phyloP scores from a whole-genome alignment of 2,113 vertebrate species.

The Urocolius indicus region DNA sequence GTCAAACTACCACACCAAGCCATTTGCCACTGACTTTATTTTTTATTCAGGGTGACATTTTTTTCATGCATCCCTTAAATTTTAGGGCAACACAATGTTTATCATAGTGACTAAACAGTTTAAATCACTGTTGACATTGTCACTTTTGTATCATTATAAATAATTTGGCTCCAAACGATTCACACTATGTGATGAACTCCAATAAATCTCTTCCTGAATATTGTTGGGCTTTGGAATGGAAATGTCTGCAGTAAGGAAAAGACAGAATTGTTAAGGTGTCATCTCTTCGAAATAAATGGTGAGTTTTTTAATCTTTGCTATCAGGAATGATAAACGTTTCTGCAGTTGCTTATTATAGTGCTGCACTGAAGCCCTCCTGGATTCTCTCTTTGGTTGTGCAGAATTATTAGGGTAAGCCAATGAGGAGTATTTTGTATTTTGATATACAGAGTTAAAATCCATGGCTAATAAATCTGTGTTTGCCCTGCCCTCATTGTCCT shows the following conservation, averaged over 20 bases:
- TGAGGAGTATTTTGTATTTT: background rate
- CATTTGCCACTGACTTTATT: background rate
- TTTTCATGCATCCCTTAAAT: conserved; percentile 20
- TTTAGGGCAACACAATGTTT: conserved; percentile 10
- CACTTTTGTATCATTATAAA: conserved; percentile 39
- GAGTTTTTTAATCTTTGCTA: conserved; percentile 53
- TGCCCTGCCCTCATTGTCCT: background rate
- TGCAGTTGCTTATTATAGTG: conserved; percentile 7
- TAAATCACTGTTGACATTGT: conserved; percentile 46
- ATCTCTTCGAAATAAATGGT: conserved; percentile 44
- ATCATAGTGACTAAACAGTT: conserved; percentile 29
- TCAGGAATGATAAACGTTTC: conserved; percentile 5
- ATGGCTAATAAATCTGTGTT: background rate
- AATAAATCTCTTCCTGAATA: conserved; percentile 54
- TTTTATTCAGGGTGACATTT: background rate
- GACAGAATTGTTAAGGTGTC: conserved; percentile 47
- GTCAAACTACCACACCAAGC: no score
- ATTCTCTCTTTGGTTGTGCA: background rate
- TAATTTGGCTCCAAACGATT: conserved; percentile 16
- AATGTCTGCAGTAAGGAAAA: conserved; percentile 43
- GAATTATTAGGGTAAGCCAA: background rate
- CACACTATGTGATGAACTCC: conserved; percentile 9
- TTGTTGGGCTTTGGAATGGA: conserved; percentile 46
- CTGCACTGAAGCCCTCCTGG: background rate
- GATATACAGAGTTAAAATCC: background rate